Evolutionary conservation across 2,888 invertebrate species (phyloP), one percentile per base, ranked within the genome.

Genomic region (Erebia palarica): DNA sequence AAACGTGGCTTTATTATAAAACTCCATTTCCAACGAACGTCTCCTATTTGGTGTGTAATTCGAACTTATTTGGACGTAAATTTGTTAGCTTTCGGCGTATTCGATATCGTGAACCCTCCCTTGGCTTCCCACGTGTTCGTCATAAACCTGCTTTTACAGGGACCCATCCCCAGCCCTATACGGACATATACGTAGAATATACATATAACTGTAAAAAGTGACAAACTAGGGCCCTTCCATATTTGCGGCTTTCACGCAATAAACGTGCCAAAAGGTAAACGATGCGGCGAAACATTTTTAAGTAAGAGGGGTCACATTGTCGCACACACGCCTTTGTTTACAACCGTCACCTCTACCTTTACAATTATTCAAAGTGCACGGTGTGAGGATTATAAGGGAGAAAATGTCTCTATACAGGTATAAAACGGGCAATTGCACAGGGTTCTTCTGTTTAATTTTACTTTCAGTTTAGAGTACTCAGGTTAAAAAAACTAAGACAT

Each of bases 71-170:
- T 59, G 63, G 68, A 72, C 51, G 88, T 69, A 74, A 74, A 72
- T 73, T 75, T 75, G 75, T 74, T 73, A 73, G 72, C 73, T 76
- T 73, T 77, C 71, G 71, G 64, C 72, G 70, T 80, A 82, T 85
- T 85, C 86, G 82, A 88, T 87, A 85, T 79, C 63, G 77, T 79
- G 78, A 80, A 82, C 80, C 78, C 79, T 84, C 78, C 75, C 74
- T 67, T 73, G 72, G 75, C 75, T 77, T 64, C 72, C 75, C 91
- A 92, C 91, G 91, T 92, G 92, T 88, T 82, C 78, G 84, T 87
- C 87, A 86, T 92, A 92, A 92, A 92, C 87, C 87, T 88, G 86
- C 84, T 88, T 89, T 89, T 86, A 88, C 85, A 84, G 82, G 84
- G 85, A 78, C 69, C 79, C 82, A 79, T 82, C 86, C 85, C 84